phyloP scores from a whole-genome alignment of 2,888 invertebrate genomes.

The Bunonema sp. region DNA sequence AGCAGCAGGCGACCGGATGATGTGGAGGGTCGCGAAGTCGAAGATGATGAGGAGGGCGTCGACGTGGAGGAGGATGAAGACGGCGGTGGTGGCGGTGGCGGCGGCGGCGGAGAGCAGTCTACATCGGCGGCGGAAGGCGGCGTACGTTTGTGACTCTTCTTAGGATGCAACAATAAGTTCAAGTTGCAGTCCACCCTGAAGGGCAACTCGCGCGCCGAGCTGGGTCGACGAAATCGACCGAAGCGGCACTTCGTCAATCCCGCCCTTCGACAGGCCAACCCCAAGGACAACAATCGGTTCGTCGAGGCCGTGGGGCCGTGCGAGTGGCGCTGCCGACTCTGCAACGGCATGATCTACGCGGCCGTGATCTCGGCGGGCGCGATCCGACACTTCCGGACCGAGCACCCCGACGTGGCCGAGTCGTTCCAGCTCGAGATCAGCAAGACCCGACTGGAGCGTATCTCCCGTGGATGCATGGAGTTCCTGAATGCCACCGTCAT shows the following conservation, averaged over 20 bases:
- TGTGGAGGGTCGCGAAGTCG: conserved; percentile 3
- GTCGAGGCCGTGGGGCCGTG: conserved; percentile 30
- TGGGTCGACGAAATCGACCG: conserved; percentile 29
- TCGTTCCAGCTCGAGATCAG: conserved; percentile 37
- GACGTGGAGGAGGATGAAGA: conserved; percentile 6
- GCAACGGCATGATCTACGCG: conserved; percentile 14
- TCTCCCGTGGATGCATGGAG: conserved; percentile 42
- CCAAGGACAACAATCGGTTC: conserved; percentile 19
- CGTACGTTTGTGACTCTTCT: no score
- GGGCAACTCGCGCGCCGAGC: background rate
- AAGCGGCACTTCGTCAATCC: conserved; percentile 39
- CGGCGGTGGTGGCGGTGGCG: background rate
- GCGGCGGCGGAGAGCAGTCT: no score
- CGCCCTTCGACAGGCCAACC: conserved; percentile 29
- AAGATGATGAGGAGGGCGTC: conserved; percentile 5
- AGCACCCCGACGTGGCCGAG: conserved; percentile 27
- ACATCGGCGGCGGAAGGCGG: no score
- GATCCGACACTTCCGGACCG: conserved; percentile 26
- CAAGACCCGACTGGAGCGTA: conserved; percentile 35
- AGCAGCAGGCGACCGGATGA: conserved; percentile 2
- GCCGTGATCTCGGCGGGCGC: conserved; percentile 34
- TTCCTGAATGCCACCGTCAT: conserved; percentile 31
- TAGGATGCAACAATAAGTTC: background rate
- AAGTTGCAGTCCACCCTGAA: background rate
- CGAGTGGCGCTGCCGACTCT: conserved; percentile 38